Base-by-base conservation (phyloP, 2,113 vertebrate genomes). In the Sialia sialis region DNA sequence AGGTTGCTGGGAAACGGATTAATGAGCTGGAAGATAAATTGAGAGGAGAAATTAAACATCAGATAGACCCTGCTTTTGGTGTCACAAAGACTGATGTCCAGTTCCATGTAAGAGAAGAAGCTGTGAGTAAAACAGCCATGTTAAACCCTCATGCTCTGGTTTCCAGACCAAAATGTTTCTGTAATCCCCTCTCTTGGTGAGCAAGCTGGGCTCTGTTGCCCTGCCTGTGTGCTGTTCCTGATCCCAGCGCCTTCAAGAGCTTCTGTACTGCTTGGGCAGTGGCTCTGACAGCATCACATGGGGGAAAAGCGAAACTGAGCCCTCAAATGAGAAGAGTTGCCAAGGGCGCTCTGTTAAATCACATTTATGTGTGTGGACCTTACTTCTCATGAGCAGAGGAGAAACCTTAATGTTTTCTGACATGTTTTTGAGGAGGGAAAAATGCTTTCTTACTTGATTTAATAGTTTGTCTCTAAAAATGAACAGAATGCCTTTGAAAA, bases 11-110 rank as follows among this genome's bases (percentile, higher is more conserved):
- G 97, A 96, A 95, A 97, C 84, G 8, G 86, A 96, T 96, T 97
- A 97, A 97, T 97, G 97, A 97, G 83, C 93, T 96, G 91, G 93
- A 97, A 96, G 97, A 96, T 92, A 96, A 97, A 96, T 97, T 91
- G 93, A 93, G 90, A 95, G 75, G 88, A 93, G 95, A 95, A 96
- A 97, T 95, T 94, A 97, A 97, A 92, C 89, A 96, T 86, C 94
- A 97, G 92, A 96, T 94, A 96, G 94, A 96, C 91, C 90, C 95
- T 96, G 94, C 90, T 95, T 95, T 92, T 90, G 82, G 75, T 96
- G 96, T 96, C 96, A 94, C 58, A 39, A 91, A 96, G 96, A 97
- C 82, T 95, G 91, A 97, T 96, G 92, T 95, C 93, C 95, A 82
- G 87, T 92, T 90, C 87, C 60, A 16, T 84, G 66, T 59, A 80